These are phyloP conservation scores for Chironomus tepperi DNA, from an alignment of 1,140 invertebrate genomes.

Conservation along the genomic window DNA sequence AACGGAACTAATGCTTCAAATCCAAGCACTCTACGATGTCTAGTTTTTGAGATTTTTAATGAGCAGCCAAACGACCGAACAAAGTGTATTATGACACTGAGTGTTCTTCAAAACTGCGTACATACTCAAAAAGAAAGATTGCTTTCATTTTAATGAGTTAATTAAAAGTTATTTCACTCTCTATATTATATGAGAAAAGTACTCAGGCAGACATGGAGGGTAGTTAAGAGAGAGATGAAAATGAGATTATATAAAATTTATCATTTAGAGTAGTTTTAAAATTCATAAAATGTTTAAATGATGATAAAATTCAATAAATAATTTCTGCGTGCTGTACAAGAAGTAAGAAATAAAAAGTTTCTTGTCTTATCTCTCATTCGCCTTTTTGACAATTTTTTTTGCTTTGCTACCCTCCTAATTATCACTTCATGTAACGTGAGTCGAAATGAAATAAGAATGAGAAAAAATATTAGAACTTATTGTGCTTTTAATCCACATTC, in stretches of 20 bases:
- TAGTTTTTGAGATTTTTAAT: no score
- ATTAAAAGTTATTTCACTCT: conserved; percentile 1
- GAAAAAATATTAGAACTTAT: background rate
- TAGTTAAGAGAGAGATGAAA: background rate
- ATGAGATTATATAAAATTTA: background rate
- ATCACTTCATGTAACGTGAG: no score
- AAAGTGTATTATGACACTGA: no score
- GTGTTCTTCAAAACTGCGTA: no score
- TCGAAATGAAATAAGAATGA: background rate
- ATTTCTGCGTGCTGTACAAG: background rate
- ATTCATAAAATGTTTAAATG: conserved; percentile 1
- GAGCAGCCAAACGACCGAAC: no score
- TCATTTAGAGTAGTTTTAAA: background rate
- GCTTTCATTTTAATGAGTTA: conserved; percentile 5
- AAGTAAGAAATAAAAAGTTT: no score
- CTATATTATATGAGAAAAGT: background rate
- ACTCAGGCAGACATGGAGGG: background rate
- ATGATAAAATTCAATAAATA: conserved; percentile 1
- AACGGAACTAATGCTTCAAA: no score
- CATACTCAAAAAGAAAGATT: no score
- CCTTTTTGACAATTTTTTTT: background rate
- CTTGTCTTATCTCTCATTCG: background rate
- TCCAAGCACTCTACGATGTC: no score
- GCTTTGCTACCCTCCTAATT: background rate
- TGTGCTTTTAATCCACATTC: background rate